Conservation (phyloP, 2,113 vertebrate species). For the Clarias macrocephalus region DNA sequence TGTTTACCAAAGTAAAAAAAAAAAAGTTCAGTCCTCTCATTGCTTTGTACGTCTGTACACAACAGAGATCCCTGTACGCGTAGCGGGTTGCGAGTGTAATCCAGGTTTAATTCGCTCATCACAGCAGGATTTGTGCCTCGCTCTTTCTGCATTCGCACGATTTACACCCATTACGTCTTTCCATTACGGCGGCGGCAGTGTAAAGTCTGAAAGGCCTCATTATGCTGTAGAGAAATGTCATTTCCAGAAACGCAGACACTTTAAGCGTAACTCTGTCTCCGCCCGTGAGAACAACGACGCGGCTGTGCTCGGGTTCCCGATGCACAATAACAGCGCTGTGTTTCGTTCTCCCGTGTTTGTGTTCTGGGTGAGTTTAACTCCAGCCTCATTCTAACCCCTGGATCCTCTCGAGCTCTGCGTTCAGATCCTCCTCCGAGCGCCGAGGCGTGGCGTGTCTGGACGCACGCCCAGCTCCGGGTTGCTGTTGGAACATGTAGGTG, state of each 20-base stretch:
- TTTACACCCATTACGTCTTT: not conserved
- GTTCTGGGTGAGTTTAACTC: not conserved
- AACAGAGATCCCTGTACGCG: not conserved
- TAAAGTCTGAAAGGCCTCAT: conserved; percentile 14
- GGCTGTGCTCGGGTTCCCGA: not conserved
- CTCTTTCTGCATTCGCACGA: not conserved
- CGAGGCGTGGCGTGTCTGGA: conserved; percentile 8
- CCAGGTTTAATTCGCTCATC: not conserved
- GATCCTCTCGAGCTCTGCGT: not conserved
- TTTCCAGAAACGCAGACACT: not conserved
- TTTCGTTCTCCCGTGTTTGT: not conserved
- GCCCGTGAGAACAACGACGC: not conserved
- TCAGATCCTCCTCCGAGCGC: not conserved
- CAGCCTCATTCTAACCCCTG: not conserved
- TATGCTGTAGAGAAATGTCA: not conserved
- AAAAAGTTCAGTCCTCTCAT: not conserved
- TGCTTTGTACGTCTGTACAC: not conserved
- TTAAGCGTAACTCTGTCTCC: not conserved
- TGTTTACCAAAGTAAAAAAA: not conserved
- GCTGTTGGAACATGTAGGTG: conserved; percentile 34
- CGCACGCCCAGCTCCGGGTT: conserved; percentile 3
- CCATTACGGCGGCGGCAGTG: not conserved
- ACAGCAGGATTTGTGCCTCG: not conserved
- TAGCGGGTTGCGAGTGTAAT: not conserved
- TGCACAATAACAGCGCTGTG: not conserved